Percentiles rank a stretch among this genome's conserved stretches.
These are phyloP conservation scores for Eupithecia subumbrata DNA, from an alignment of 2,888 invertebrate genomes.

Conservation along the genomic window DNA sequence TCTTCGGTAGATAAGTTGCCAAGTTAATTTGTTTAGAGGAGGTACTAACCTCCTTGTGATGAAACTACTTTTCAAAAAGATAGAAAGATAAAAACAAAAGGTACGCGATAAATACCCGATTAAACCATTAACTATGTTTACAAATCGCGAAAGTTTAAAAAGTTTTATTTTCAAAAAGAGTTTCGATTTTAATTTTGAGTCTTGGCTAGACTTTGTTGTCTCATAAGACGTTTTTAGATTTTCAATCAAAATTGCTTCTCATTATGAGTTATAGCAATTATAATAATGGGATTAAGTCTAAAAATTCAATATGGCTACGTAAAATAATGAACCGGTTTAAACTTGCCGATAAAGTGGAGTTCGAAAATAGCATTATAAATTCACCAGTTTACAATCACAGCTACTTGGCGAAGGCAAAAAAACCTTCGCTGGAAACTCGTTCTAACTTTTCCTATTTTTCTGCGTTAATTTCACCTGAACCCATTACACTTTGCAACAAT, in stretches of 20 bases:
- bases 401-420: conserved; percentile 75
- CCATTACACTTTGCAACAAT: conserved; percentile 83
- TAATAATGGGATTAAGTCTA: background rate
- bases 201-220: background rate
- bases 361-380: conserved; percentile 84
- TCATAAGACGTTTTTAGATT: background rate
- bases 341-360: conserved; percentile 81
- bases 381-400: conserved; percentile 84
- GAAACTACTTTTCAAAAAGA: background rate
- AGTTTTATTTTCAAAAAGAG: too few relatives aligned
- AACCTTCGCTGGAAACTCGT: conserved; percentile 79
- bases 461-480: conserved; percentile 83
- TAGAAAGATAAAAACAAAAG: too few relatives aligned
- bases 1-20: background rate
- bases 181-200: too few relatives aligned
- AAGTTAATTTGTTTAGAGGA: background rate
- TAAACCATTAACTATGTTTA: too few relatives aligned
- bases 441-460: conserved; percentile 85
- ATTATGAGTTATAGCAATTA: background rate
- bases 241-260: background rate
- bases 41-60: background rate
- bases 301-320: conserved; percentile 66
- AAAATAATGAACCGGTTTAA: conserved; percentile 78
- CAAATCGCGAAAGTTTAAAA: too few relatives aligned
- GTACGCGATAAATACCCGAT: too few relatives aligned